Evolutionary conservation across 2,113 vertebrate genomes (phyloP), one percentile per base, ranked within the genome.

Genomic region (Clarias gariepinus): DNA sequence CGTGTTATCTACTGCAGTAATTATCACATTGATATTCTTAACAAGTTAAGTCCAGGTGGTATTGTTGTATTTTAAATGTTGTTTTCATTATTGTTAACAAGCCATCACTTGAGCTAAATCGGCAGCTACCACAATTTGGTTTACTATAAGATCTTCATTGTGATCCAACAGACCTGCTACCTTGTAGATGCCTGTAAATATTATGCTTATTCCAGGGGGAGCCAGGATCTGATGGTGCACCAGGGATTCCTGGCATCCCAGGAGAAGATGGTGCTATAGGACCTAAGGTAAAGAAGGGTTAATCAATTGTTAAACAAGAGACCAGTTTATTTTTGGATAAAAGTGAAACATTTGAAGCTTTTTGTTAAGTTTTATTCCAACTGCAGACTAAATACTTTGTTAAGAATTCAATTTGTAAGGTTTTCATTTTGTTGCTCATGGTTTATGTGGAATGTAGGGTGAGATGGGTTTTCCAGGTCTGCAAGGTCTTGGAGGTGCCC

Each of bases 211-310:
- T 87, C 73, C 78, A 96, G 95, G 95, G 95, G 23, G 92, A 94
- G 23, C 87, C 41, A 0, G 95, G 95, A 36, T 89, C 88, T 25
- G 86, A 90, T 2, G 95, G 95, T 0, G 10, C 90, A 28, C 69
- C 94, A 41, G 95, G 94, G 33, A 92, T 94, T 74, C 94, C 94
- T 68, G 95, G 95, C 2, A 94, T 95, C 76, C 95, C 94, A 83
- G 95, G 95, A 41, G 94, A 95, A 85, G 94, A 94, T 78, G 95
- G 95, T 64, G 88, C 86, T 41, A 88, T 91, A 8, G 95, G 95
- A 18, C 47, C 92, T 3, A 95, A 95, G 94, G 95, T 95, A 77
- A 1, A 23, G 36, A 19, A 61, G 13, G 87, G 87, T 28, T 41
- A 73, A 15, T 52, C 9, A n/a, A n/a, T n/a, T n/a, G n/a, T n/a